Conservation (phyloP, 1,140 invertebrate genomes). For the Ceratosolen fusciceps region DNA sequence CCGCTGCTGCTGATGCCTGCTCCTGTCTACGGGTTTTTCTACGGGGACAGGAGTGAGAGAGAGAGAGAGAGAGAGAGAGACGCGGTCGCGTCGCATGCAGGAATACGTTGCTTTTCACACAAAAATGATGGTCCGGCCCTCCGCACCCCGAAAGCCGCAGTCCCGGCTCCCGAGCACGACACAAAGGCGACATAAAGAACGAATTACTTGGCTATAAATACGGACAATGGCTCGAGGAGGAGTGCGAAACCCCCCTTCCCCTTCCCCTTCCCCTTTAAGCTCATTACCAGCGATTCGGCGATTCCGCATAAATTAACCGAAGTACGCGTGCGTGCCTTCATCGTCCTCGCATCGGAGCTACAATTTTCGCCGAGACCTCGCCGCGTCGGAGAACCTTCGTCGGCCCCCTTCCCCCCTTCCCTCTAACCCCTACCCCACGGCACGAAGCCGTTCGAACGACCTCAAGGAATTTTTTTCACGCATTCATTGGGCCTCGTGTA, state of each 20-base stretch:
- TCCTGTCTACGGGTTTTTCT: constrained; percentile 58
- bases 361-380: too few species aligned
- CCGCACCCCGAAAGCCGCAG: constrained; percentile 37
- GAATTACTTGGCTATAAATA: constrained; percentile 48
- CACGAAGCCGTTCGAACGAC: too few species aligned
- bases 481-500: too few species aligned
- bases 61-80: constrained; percentile 51
- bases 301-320: too few species aligned
- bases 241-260: constrained; percentile 39
- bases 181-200: constrained; percentile 51
- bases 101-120: constrained; percentile 65
- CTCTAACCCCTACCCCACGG: too few species aligned
- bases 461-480: too few species aligned
- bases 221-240: constrained; percentile 44
- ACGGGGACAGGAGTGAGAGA: constrained; percentile 54
- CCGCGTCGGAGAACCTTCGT: too few species aligned
- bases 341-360: too few species aligned
- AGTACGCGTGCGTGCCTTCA: too few species aligned
- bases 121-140: constrained; percentile 54
- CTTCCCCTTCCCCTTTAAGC: too few species aligned
- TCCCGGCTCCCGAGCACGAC: constrained; percentile 48
- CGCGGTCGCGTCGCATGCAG: constrained; percentile 49
- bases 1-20: constrained; percentile 49
- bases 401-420: too few species aligned
- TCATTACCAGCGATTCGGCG: too few species aligned